Evolutionary conservation across 2,797 vertebrate genomes (phyloP).

Genomic region (Cichlasoma orientale): DNA sequence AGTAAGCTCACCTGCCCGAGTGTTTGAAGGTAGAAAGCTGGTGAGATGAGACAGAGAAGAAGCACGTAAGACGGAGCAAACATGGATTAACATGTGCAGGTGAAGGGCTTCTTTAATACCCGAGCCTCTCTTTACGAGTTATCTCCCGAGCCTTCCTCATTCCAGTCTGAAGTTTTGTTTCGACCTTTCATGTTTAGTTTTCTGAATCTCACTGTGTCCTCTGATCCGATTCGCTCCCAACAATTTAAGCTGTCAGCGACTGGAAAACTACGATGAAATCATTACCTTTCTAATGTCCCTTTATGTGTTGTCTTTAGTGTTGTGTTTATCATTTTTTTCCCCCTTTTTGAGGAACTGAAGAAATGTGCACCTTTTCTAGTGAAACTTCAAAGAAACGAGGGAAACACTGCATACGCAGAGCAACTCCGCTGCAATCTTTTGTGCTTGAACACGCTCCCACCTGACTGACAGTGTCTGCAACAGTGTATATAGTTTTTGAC

Average conservation of each 20-base stretch:
- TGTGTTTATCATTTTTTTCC: neutral
- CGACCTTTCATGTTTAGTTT: neutral
- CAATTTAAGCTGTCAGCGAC: neutral
- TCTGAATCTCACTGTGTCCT: neutral
- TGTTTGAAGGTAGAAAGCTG: slow-evolving; percentile 6
- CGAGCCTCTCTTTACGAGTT: neutral
- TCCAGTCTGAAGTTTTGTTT: neutral
- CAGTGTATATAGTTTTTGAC: neutral
- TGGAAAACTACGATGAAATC: neutral
- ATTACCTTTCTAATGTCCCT: neutral
- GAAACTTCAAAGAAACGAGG: neutral
- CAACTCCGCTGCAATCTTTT: neutral
- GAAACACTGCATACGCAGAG: neutral
- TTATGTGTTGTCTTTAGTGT: neutral
- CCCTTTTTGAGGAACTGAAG: neutral
- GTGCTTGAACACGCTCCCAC: neutral
- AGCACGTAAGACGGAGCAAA: neutral
- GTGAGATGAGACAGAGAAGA: neutral
- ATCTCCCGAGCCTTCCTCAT: neutral
- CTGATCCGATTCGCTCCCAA: neutral
- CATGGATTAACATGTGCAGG: neutral
- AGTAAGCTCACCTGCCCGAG: slow-evolving; percentile 29
- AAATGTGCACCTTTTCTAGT: neutral
- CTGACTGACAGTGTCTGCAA: neutral
- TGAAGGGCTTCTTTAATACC: slow-evolving; percentile 5